Evolutionary conservation across 2,888 invertebrate genomes (phyloP).

Genomic region (Ashinkailepas kermadecensis): DNA sequence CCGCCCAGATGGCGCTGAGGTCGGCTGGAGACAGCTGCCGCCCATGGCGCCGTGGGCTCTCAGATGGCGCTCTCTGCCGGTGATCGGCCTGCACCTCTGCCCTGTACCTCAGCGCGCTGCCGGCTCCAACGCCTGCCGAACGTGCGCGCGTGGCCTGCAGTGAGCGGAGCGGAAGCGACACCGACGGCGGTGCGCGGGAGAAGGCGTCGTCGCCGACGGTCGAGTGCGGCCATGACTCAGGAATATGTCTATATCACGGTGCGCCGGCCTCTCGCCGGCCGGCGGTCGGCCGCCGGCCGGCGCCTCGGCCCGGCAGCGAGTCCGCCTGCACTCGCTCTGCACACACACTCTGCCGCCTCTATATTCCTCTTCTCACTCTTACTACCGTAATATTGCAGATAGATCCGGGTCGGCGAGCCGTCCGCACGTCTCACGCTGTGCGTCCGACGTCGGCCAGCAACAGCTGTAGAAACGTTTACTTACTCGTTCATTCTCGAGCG

Average conservation of each 20-base stretch:
- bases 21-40: not conserved
- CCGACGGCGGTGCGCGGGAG: not conserved
- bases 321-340: too few species aligned
- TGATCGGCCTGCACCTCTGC: too few species aligned
- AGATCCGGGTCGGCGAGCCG: not conserved
- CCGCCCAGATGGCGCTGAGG: not conserved
- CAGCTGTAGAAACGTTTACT: conserved; percentile 1
- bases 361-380: conserved; percentile 7
- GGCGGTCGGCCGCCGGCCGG: not conserved
- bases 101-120: too few species aligned
- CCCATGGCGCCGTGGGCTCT: not conserved
- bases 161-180: not conserved
- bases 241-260: conserved; percentile 10
- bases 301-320: not conserved
- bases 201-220: not conserved
- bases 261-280: not conserved
- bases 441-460: not conserved
- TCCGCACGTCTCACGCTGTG: not conserved
- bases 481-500: not conserved
- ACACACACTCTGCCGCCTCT: not conserved
- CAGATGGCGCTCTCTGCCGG: too few species aligned
- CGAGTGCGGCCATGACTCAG: not conserved
- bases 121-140: too few species aligned
- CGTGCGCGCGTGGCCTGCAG: too few species aligned
- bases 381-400: not conserved